These are phyloP conservation scores for Slavum lentiscoides DNA, from an alignment of 2,888 invertebrate species.

Conservation along the genomic window DNA sequence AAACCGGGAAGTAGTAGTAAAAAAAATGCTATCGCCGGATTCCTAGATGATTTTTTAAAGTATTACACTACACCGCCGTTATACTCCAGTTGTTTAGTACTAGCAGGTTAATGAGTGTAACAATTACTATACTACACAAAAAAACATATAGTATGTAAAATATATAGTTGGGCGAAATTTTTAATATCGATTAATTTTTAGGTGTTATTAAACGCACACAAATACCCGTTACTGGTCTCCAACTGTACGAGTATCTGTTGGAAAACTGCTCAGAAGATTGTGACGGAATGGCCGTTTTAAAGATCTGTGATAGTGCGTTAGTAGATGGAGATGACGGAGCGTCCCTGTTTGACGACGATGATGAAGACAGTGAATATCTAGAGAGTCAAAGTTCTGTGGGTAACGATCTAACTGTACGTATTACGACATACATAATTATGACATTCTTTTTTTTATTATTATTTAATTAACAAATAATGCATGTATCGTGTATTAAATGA, in stretches of 20 bases:
- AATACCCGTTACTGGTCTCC: slow-evolving; percentile 32
- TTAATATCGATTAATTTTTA: background rate
- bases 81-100: slow-evolving; percentile 73
- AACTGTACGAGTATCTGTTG: slow-evolving; percentile 39
- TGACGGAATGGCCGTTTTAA: slow-evolving; percentile 35
- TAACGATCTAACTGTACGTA: slow-evolving; percentile 20
- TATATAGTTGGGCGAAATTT: too few species aligned
- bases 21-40: slow-evolving; percentile 64
- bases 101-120: slow-evolving; percentile 63
- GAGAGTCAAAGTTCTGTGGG: background rate
- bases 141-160: too few species aligned
- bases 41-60: slow-evolving; percentile 75
- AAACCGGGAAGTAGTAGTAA: background rate
- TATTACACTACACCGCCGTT: slow-evolving; percentile 78
- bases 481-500: too few species aligned
- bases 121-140: too few species aligned
- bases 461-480: too few species aligned
- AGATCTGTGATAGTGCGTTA: slow-evolving; percentile 23
- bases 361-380: background rate
- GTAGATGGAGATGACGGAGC: slow-evolving; percentile 21
- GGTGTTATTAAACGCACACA: slow-evolving; percentile 27
- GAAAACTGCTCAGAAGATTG: slow-evolving; percentile 26
- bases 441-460: too few species aligned
- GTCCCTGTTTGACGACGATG: slow-evolving; percentile 33
- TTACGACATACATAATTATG: background rate